These are phyloP conservation scores for Oreochromis niloticus DNA, from an alignment of 2,113 vertebrate species.

Conservation along the genomic window DNA sequence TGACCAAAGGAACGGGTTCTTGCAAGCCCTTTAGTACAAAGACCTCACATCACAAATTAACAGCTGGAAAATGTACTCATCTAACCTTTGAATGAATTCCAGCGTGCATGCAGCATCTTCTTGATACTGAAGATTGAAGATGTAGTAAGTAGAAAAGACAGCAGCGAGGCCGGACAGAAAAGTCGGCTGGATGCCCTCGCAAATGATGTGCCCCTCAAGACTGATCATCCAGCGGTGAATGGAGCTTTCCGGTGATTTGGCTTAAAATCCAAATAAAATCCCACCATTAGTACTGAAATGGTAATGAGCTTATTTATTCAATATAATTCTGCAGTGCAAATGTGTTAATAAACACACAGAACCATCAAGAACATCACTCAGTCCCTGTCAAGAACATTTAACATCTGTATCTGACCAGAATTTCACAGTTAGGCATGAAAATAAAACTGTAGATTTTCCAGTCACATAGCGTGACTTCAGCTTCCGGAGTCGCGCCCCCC, in stretches of 20 bases:
- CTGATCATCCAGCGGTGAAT: background rate
- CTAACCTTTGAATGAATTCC: background rate
- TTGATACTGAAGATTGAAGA: background rate
- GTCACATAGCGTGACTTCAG: rapidly evolving
- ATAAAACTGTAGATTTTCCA: background rate
- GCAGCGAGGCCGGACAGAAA: background rate
- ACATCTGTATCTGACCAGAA: background rate
- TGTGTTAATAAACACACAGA: background rate
- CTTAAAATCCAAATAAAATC: background rate
- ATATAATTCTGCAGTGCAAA: background rate
- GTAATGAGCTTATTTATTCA: background rate
- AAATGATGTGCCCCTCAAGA: background rate
- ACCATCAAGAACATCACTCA: background rate
- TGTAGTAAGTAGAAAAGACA: background rate
- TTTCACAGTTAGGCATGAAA: background rate
- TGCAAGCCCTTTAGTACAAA: background rate
- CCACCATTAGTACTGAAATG: background rate
- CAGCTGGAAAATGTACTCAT: background rate
- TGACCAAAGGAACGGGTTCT: background rate
- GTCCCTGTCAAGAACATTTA: background rate
- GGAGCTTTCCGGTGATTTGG: background rate
- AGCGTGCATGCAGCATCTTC: background rate
- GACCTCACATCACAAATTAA: background rate
- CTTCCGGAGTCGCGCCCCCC: rapidly evolving
- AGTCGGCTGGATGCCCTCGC: background rate